A percentile compares a stretch with the other conserved stretches of the same genome.
Evolutionary conservation across 2,888 invertebrate species (phyloP).

Genomic region (Odontocerum albicorne): DNA sequence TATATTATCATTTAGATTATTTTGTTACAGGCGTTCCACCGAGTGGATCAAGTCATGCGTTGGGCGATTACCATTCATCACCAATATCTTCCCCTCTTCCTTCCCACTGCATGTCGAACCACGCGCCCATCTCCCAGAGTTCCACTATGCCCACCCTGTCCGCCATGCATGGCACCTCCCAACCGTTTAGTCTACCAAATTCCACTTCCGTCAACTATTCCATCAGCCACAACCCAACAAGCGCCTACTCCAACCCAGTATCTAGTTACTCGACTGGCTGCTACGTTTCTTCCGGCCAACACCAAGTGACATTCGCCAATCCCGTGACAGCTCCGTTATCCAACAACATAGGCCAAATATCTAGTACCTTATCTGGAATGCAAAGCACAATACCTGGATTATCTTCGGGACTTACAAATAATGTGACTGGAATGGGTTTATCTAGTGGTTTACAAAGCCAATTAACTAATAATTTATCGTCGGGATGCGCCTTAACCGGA

Average conservation of each 20-base stretch:
- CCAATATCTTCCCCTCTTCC: conserved; percentile 61
- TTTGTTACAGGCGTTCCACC: conserved; percentile 59
- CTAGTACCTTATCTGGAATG: conserved; percentile 53
- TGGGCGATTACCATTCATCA: conserved; percentile 66
- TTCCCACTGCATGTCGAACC: conserved; percentile 49
- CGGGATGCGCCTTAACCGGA: conserved; percentile 50
- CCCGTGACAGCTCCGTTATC: conserved; percentile 55
- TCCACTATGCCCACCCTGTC: conserved; percentile 65
- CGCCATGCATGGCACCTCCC: conserved; percentile 52
- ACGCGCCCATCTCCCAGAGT: conserved; percentile 60
- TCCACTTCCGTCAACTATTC: conserved; percentile 56
- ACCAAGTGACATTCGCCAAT: conserved; percentile 57
- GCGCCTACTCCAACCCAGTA: conserved; percentile 55
- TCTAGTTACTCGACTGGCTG: conserved; percentile 53
- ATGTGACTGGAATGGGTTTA: conserved; percentile 45
- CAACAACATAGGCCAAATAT: conserved; percentile 56
- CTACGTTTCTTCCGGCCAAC: conserved; percentile 51
- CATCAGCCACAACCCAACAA: conserved; percentile 52
- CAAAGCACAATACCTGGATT: conserved; percentile 55
- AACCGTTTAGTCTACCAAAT: conserved; percentile 48
- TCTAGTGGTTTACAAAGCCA: conserved; percentile 52
- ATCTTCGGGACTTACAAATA: conserved; percentile 50
- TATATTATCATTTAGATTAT: neutral
- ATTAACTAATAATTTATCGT: conserved; percentile 46
- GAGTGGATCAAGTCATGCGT: conserved; percentile 70